A percentile compares a stretch with the other conserved stretches of the same genome.
Conservation (phyloP, 2,888 invertebrate genomes). For the Idaea dimidiata region DNA sequence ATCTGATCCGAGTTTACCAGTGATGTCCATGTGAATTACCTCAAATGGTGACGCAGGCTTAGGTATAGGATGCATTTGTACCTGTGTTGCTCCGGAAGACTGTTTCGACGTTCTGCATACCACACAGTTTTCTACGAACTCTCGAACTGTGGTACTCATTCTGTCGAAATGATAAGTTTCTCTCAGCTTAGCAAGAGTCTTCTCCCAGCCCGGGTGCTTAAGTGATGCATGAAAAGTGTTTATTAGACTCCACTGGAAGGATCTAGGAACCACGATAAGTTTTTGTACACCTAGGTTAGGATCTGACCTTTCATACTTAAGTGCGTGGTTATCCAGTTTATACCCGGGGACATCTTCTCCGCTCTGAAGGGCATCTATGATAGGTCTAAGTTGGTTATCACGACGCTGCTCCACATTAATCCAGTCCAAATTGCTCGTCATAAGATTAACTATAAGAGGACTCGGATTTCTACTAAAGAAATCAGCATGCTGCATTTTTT, state of each 20-base stretch:
- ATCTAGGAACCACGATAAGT: too few species aligned
- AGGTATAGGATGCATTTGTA: background rate
- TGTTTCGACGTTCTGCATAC: too few species aligned
- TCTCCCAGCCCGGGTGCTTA: too few species aligned
- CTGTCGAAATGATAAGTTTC: background rate
- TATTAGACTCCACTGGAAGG: too few species aligned
- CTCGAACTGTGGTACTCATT: slow-evolving; percentile 2
- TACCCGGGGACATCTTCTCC: background rate
- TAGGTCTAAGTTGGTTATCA: slow-evolving; percentile 5
- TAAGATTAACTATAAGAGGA: slow-evolving; percentile 18
- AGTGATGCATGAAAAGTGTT: background rate
- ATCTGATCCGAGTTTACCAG: background rate
- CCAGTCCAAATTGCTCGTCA: slow-evolving; percentile 28
- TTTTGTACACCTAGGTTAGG: too few species aligned
- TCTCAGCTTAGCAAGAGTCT: slow-evolving; percentile 7
- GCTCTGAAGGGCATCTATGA: slow-evolving; percentile 20
- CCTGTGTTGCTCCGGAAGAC: too few species aligned
- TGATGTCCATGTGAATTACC: background rate
- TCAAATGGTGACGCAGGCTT: background rate
- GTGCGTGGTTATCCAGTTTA: background rate
- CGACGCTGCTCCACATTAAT: slow-evolving; percentile 27
- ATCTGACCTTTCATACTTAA: background rate
- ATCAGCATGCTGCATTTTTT: slow-evolving; percentile 12
- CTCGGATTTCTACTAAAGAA: too few species aligned
- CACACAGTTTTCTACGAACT: too few species aligned